Conservation (phyloP, 2,888 invertebrate genomes). For the Cryptocephalus primarius region DNA sequence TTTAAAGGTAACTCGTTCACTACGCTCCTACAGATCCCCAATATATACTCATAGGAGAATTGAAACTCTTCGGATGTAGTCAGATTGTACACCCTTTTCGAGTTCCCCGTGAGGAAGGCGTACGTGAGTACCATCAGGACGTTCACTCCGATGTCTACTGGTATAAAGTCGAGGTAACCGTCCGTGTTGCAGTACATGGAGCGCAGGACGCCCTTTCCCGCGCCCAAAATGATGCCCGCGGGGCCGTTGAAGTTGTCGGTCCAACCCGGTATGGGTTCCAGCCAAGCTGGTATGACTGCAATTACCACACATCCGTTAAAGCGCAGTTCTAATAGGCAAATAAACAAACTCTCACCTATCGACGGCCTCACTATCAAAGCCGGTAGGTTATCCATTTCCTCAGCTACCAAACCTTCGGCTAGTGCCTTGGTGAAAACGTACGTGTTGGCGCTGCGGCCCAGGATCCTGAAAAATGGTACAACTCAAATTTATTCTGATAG, state of each 20-base stretch:
- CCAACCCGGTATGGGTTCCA: conserved; percentile 80
- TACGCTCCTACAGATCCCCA: conserved; percentile 59
- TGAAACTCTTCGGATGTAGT: background rate
- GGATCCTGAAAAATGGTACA: conserved; percentile 52
- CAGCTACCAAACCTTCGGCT: conserved; percentile 71
- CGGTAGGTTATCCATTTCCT: conserved; percentile 65
- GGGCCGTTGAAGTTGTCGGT: conserved; percentile 89
- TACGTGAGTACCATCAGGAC: conserved; percentile 44
- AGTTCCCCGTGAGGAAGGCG: too few species aligned
- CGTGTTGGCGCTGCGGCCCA: conserved; percentile 78
- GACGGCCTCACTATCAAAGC: conserved; percentile 81
- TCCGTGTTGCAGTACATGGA: conserved; percentile 70
- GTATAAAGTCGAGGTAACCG: conserved; percentile 65
- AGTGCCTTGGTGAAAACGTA: conserved; percentile 91
- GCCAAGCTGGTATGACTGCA: conserved; percentile 64
- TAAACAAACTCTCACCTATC: conserved; percentile 51
- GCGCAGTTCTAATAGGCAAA: too few species aligned
- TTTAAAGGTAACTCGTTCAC: conserved; percentile 72
- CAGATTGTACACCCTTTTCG: background rate
- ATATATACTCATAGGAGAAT: conserved; percentile 59
- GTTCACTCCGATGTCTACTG: conserved; percentile 76
- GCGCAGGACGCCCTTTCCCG: conserved; percentile 78
- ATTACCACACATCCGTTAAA: too few species aligned
- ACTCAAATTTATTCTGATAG: conserved; percentile 54
- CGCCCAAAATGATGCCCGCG: conserved; percentile 70